These are phyloP conservation scores for zebrafish (Danio rerio) DNA, from an alignment of 2,113 vertebrate species.

Conservation along the genomic window DNA sequence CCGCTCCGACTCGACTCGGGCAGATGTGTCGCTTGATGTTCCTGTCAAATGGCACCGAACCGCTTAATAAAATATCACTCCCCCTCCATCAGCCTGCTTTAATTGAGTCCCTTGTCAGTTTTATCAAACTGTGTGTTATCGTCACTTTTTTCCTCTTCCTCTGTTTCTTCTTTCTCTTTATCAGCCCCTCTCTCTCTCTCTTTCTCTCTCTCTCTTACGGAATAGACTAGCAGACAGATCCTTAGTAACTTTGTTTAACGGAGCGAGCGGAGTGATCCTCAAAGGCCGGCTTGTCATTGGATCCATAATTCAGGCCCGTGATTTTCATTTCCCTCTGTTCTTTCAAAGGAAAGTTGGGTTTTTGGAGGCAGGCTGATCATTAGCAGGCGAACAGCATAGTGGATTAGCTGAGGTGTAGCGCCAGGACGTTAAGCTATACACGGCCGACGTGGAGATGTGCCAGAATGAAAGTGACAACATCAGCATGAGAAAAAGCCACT, in stretches of 20 bases:
- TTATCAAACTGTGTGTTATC: conserved; percentile 84
- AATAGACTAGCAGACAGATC: conserved; percentile 73
- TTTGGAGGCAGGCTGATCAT: conserved; percentile 73
- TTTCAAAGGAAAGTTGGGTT: conserved; percentile 76
- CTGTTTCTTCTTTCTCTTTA: conserved; percentile 55
- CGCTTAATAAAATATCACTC: conserved; percentile 85
- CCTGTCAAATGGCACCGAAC: conserved; percentile 72
- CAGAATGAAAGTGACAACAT: conserved; percentile 66
- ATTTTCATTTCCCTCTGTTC: conserved; percentile 88
- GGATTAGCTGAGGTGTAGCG: conserved; percentile 72
- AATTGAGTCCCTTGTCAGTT: conserved; percentile 88
- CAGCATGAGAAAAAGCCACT: conserved; percentile 56
- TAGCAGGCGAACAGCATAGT: conserved; percentile 78
- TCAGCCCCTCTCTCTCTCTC: conserved; percentile 52
- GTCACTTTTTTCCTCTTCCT: conserved; percentile 57
- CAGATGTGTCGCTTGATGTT: conserved; percentile 84
- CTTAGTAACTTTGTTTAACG: conserved; percentile 70
- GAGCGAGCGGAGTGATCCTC: conserved; percentile 66
- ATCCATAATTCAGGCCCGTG: conserved; percentile 84
- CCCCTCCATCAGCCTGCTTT: conserved; percentile 80
- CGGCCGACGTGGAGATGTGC: conserved; percentile 73
- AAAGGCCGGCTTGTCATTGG: conserved; percentile 78
- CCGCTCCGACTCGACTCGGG: conserved; percentile 67
- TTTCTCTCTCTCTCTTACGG: conserved; percentile 63
- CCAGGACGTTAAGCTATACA: conserved; percentile 70